phyloP scores from a whole-genome alignment of 1,140 invertebrate species.

The Drosophila serrata region DNA sequence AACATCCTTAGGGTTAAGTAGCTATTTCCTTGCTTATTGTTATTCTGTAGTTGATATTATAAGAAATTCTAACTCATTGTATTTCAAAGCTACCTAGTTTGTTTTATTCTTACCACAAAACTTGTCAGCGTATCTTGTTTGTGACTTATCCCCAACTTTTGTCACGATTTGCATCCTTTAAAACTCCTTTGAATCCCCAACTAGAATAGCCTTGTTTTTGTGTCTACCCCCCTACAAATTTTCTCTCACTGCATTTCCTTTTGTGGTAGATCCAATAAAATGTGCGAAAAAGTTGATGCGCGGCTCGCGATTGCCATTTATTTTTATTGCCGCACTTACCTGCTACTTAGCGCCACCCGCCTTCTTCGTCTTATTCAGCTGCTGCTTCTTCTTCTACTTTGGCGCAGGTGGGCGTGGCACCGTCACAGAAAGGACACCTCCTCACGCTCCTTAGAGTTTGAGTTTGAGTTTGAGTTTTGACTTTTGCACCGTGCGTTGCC shows the following conservation, averaged over 20 bases:
- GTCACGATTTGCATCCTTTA: neutral
- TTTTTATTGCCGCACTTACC: conserved; percentile 74
- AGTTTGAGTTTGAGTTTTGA: conserved; percentile 58
- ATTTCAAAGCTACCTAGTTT: too few relatives aligned
- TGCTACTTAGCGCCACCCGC: conserved; percentile 63
- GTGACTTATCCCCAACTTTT: neutral
- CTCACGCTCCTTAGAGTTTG: conserved; percentile 12
- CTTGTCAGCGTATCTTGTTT: too few relatives aligned
- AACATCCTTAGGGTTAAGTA: too few relatives aligned
- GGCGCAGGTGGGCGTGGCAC: conserved; percentile 23
- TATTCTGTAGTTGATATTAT: too few relatives aligned
- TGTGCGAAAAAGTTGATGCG: conserved; percentile 59
- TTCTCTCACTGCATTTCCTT: conserved; percentile 5
- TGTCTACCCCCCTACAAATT: neutral
- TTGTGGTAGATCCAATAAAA: conserved; percentile 50
- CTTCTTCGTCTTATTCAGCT: neutral
- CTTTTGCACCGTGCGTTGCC: conserved; percentile 37
- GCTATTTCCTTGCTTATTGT: too few relatives aligned
- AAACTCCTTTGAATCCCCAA: neutral
- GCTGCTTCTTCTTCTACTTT: neutral
- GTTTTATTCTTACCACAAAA: too few relatives aligned
- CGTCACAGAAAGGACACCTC: conserved; percentile 38
- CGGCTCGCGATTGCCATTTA: conserved; percentile 67
- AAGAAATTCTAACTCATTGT: too few relatives aligned
- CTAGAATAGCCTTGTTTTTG: neutral